These are phyloP conservation scores for Rotaria sp. DNA, from an alignment of 2,888 invertebrate genomes.

Conservation along the genomic window DNA sequence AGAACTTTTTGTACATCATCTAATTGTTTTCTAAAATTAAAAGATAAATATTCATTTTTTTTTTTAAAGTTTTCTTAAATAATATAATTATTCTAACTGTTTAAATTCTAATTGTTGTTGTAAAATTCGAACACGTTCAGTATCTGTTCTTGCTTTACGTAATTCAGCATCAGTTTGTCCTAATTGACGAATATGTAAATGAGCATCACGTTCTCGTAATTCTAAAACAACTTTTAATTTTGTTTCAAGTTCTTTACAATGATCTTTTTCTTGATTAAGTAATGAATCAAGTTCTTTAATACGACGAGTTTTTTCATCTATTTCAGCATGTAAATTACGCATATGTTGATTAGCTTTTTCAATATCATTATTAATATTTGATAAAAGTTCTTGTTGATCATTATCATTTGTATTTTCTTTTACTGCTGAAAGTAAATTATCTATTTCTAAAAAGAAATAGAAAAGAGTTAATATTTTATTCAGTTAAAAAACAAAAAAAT, in stretches of 20 bases:
- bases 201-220: conserved; percentile 25
- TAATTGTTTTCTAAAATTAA: background rate
- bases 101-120: conserved; percentile 17
- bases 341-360: conserved; percentile 17
- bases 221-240: conserved; percentile 26
- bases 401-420: background rate
- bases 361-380: background rate
- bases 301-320: background rate
- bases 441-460: background rate
- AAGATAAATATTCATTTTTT: too few species aligned
- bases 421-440: background rate
- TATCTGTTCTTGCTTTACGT: conserved; percentile 20
- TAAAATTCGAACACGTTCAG: conserved; percentile 13
- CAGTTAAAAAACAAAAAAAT: background rate
- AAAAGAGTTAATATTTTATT: background rate
- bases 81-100: background rate
- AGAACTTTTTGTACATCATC: conserved; percentile 11
- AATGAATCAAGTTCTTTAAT: background rate
- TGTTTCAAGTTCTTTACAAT: background rate
- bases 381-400: background rate
- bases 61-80: too few species aligned
- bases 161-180: conserved; percentile 27
- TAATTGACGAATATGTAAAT: conserved; percentile 22
- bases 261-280: conserved; percentile 9
- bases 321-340: background rate